Percentiles rank a stretch among this genome's conserved stretches.
Conservation (phyloP, 2,113 vertebrate genomes). For the Sturnus vulgaris region DNA sequence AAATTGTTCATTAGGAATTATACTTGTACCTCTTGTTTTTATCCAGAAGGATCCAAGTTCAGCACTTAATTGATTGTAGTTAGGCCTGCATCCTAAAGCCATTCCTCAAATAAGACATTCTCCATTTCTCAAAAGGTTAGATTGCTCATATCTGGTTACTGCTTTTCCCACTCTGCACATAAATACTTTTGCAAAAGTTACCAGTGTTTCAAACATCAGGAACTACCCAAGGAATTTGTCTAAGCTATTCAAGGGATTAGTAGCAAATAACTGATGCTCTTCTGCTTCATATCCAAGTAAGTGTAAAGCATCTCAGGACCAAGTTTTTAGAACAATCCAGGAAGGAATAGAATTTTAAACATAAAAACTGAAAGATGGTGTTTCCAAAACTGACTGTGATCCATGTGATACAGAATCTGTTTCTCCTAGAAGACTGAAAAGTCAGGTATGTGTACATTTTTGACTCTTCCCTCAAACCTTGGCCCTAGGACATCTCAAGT, state of each 20-base stretch:
- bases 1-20: neutral
- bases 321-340: neutral
- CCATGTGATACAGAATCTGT: neutral
- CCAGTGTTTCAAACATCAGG: neutral
- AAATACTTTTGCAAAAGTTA: neutral
- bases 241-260: neutral
- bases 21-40: neutral
- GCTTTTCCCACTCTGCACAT: neutral
- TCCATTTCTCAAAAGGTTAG: neutral
- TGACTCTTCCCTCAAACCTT: neutral
- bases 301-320: neutral
- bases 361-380: neutral
- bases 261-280: neutral
- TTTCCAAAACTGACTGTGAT: neutral
- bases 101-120: neutral
- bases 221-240: neutral
- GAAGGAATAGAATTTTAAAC: neutral
- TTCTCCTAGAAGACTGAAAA: neutral
- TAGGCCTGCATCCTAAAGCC: neutral
- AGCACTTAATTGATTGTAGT: neutral
- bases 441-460: neutral
- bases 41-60: neutral
- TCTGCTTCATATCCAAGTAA: conserved; percentile 29
- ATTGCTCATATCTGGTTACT: neutral
- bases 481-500: neutral